Percentiles rank a stretch among this genome's conserved stretches.
Evolutionary conservation across 2,888 invertebrate genomes (phyloP).

Genomic region (Drosophila quasianomalipes): DNA sequence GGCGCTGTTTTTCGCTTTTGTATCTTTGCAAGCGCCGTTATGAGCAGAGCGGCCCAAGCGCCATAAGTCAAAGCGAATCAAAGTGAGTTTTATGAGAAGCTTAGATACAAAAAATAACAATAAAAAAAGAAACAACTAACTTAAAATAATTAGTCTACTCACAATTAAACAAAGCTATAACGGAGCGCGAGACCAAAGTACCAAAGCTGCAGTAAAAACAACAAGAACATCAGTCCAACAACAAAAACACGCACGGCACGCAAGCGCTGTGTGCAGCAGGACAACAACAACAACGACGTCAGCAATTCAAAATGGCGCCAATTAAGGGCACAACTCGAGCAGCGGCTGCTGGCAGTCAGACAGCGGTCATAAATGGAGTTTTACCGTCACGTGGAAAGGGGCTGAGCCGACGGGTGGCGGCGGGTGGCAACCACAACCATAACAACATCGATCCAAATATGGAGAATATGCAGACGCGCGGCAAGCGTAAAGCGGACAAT

Average conservation of each 20-base stretch:
- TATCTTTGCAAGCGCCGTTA: conserved; percentile 79
- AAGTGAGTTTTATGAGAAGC: conserved; percentile 55
- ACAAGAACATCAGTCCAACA: conserved; percentile 10
- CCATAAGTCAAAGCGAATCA: conserved; percentile 57
- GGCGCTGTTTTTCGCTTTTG: conserved; percentile 73
- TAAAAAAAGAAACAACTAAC: conserved; percentile 20
- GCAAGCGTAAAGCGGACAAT: conserved; percentile 93
- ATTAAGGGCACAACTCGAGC: conserved; percentile 81
- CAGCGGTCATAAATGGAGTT: conserved; percentile 56
- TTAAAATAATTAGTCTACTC: conserved; percentile 15
- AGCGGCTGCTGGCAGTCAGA: conserved; percentile 49
- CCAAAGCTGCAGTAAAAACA: conserved; percentile 14
- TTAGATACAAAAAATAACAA: conserved; percentile 24
- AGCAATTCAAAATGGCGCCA: conserved; percentile 83
- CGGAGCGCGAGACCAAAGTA: conserved; percentile 22
- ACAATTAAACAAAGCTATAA: conserved; percentile 29
- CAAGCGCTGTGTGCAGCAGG: conserved; percentile 43
- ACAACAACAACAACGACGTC: conserved; percentile 45
- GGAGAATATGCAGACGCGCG: conserved; percentile 82
- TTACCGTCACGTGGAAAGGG: conserved; percentile 79
- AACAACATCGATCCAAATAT: conserved; percentile 80
- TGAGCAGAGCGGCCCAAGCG: conserved; percentile 71
- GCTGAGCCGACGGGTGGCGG: conserved; percentile 67
- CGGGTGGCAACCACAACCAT: conserved; percentile 39
- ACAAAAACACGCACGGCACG: conserved; percentile 22